Conservation (phyloP, 2,888 invertebrate genomes). For the Tholera decimalis region DNA sequence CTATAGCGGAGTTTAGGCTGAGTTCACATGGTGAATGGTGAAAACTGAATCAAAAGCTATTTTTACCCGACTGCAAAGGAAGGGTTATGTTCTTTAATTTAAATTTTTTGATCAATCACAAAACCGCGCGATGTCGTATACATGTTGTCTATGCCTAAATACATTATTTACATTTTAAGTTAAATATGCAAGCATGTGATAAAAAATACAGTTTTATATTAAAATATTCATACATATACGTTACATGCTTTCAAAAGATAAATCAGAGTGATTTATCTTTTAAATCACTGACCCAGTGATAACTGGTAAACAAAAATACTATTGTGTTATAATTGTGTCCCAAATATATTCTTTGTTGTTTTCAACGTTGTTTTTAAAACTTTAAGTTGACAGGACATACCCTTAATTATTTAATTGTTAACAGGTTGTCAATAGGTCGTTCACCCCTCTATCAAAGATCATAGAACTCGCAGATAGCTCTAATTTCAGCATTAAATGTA, state of each 20-base stretch:
- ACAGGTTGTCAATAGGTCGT: neutral
- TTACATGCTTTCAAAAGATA: conserved; percentile 10
- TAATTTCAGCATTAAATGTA: neutral
- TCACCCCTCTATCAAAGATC: neutral
- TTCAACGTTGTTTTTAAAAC: too few species aligned
- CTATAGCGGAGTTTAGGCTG: neutral
- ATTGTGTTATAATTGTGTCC: too few species aligned
- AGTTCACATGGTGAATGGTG: neutral
- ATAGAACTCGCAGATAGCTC: too few species aligned
- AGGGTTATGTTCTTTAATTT: too few species aligned
- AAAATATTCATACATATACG: conserved; percentile 20
- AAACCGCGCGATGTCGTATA: neutral
- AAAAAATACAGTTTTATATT: conserved; percentile 12
- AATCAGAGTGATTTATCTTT: conserved; percentile 22
- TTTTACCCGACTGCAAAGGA: too few species aligned
- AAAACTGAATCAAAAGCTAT: neutral
- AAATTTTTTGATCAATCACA: neutral
- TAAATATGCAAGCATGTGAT: neutral
- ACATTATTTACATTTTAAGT: neutral
- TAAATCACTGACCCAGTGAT: too few species aligned
- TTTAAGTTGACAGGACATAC: too few species aligned
- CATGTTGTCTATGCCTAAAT: neutral
- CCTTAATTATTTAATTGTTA: neutral
- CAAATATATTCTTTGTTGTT: too few species aligned
- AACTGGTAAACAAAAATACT: conserved; percentile 8